Conservation (phyloP, 1,140 invertebrate genomes). For the Elysia chlorotica region DNA sequence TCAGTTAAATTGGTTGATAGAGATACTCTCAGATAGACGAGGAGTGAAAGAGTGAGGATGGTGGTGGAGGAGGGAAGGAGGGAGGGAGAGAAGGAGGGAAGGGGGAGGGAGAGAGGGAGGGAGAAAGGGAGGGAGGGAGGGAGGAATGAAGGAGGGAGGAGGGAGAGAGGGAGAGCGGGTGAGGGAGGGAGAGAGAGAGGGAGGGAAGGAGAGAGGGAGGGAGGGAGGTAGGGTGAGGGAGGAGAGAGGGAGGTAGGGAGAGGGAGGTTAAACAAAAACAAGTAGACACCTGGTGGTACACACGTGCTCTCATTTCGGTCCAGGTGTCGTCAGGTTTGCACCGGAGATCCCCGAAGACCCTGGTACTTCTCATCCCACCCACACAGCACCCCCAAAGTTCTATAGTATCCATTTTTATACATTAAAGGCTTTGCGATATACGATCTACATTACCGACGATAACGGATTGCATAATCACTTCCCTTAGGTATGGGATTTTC, state of each 20-base stretch:
- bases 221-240: neutral
- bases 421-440: too few relatives aligned
- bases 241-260: too few relatives aligned
- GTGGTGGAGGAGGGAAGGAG: neutral
- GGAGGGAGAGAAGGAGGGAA: neutral
- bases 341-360: neutral
- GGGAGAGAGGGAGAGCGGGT: neutral
- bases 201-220: neutral
- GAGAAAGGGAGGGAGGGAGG: neutral
- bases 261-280: neutral
- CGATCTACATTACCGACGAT: too few relatives aligned
- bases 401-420: too few relatives aligned
- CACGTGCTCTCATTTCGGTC: neutral
- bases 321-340: neutral
- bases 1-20: too few relatives aligned
- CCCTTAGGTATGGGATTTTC: too few relatives aligned
- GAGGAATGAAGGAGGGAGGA: neutral
- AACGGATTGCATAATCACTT: too few relatives aligned
- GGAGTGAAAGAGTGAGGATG: neutral
- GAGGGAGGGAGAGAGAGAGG: neutral
- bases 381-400: neutral
- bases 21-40: neutral
- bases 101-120: neutral
- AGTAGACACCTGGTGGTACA: neutral
- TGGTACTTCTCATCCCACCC: neutral